Percentiles rank a stretch among this genome's conserved stretches.
Evolutionary conservation across 2,113 vertebrate species (phyloP).

Genomic region (Nyctereutes procyonoides): DNA sequence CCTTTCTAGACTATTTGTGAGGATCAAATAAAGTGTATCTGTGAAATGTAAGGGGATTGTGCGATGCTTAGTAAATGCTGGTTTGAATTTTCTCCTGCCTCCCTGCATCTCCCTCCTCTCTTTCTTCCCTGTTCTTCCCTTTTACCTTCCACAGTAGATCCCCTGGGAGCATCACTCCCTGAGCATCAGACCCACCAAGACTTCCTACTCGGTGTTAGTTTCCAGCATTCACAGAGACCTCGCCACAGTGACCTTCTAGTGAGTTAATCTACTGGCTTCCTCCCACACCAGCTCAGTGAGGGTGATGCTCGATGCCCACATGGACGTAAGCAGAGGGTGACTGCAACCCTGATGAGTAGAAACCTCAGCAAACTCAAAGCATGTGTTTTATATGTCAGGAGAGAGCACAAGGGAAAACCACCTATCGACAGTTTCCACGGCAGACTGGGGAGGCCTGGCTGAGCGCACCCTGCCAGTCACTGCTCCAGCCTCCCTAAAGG

Average conservation of each 20-base stretch:
- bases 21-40: background rate
- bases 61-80: background rate
- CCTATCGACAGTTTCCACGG: constrained; percentile 50
- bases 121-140: background rate
- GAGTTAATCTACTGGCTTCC: background rate
- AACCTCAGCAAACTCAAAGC: constrained; percentile 77
- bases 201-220: background rate
- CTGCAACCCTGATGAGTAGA: constrained; percentile 59
- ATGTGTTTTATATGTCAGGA: constrained; percentile 56
- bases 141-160: background rate
- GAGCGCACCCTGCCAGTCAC: background rate
- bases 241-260: constrained; percentile 53
- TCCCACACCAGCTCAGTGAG: constrained; percentile 18
- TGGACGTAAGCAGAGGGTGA: constrained; percentile 66
- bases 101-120: background rate
- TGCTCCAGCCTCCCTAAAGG: background rate
- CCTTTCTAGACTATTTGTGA: background rate
- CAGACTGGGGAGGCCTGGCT: background rate
- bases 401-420: constrained; percentile 28
- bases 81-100: background rate
- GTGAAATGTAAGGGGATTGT: background rate
- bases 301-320: constrained; percentile 39
- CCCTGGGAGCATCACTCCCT: background rate
- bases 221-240: constrained; percentile 11
- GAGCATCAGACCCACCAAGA: background rate